Evolutionary conservation across 2,888 invertebrate genomes (phyloP).

Genomic region (Microchrysa polita): DNA sequence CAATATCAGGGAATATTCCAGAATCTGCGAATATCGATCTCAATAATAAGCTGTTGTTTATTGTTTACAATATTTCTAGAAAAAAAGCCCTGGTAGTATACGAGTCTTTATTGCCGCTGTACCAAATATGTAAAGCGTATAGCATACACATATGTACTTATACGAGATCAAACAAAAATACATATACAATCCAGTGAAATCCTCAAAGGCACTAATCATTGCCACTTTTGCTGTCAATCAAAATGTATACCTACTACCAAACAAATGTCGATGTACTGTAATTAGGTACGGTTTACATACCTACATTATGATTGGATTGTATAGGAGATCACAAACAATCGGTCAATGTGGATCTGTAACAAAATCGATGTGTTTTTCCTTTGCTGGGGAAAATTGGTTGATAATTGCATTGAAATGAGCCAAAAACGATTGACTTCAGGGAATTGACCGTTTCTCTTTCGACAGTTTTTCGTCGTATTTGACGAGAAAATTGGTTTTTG

Average conservation of each 20-base stretch:
- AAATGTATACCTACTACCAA: constrained; percentile 44
- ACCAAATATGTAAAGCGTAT: too few relatives aligned
- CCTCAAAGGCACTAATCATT: constrained; percentile 23
- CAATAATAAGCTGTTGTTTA: too few relatives aligned
- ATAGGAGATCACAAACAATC: constrained; percentile 3
- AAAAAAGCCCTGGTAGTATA: too few relatives aligned
- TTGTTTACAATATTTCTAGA: too few relatives aligned
- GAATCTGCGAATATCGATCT: too few relatives aligned
- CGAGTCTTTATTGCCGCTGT: too few relatives aligned
- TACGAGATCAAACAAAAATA: too few relatives aligned
- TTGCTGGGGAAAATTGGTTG: constrained; percentile 42
- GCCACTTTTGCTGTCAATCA: constrained; percentile 49
- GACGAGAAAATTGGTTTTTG: constrained; percentile 36
- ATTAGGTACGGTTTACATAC: constrained; percentile 27
- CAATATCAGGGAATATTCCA: too few relatives aligned
- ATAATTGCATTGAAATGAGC: constrained; percentile 28
- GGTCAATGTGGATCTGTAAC: constrained; percentile 9
- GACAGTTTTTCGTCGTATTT: constrained; percentile 39
- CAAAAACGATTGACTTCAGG: constrained; percentile 38
- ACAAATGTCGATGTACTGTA: constrained; percentile 46
- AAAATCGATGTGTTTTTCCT: constrained; percentile 29
- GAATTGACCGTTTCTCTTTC: constrained; percentile 40
- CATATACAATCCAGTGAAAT: background rate
- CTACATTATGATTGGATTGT: background rate
- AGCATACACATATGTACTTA: too few relatives aligned